Base-by-base conservation (phyloP, 2,888 invertebrate genomes). In the Microplitis manilae region DNA sequence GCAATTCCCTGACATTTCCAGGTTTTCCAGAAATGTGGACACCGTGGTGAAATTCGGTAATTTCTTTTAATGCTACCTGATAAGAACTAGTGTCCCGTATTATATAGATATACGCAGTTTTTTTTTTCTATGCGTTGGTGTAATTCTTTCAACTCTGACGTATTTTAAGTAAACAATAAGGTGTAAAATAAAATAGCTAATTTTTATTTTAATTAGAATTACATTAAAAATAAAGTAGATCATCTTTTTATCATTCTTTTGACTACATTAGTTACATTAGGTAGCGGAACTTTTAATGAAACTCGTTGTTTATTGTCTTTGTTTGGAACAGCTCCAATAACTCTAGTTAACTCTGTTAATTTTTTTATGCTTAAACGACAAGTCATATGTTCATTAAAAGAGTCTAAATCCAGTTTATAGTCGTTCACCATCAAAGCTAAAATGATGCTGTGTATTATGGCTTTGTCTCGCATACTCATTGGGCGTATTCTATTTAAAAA, bases 401-500 rank as follows among this genome's bases (percentile, higher is more conserved):
- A 62, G 78, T 89, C 88, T 38, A 89, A 67, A 72, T 89, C 83
- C 5, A 90, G 77, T 6, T 71, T 77, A 68, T 81, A 90, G 73
- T 89, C 83, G 15, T 79, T 84, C 76, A 87, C 80, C 13, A 84
- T 83, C 8, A 90, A 41, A 13, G 81, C 84, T 20, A 90, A 72
- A 67, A 90, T 85, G 68, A 90, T 83, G 40, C 87, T 87, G 59
- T 90, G 87, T 8, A 87, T 77, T 38, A 88, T 78, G 59, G 84
- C 89, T 83, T 89, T 90, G 62, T 90, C 89, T 74, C 81, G 85
- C 78, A 87, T 82, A 40, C 77, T 85, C 20, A 76, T 84, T 15
- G 90, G 89, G 13, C 90, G 84, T 77, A 73, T 74, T 74, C 90
- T 90, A 75, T 39, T 84, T 86, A 59, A 17, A 1, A 72, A 75